phyloP scores from a whole-genome alignment of 2,797 vertebrate species.

The Brotogeris chrysoptera region DNA sequence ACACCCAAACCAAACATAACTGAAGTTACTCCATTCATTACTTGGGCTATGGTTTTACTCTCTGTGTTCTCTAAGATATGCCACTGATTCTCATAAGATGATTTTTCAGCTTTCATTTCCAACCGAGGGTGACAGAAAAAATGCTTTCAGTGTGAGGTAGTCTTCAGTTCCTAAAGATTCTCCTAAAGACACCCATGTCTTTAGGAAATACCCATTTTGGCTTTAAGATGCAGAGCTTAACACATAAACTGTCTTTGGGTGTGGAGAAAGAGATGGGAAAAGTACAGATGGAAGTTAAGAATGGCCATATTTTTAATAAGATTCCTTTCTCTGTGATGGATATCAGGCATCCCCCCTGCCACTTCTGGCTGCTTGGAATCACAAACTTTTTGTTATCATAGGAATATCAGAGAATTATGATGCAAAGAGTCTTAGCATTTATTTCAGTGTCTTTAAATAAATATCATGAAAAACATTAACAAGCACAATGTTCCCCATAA shows the following conservation, averaged over 20 bases:
- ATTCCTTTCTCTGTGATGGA: background rate
- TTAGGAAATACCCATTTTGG: background rate
- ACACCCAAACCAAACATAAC: background rate
- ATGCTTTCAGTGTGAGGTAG: background rate
- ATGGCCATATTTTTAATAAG: background rate
- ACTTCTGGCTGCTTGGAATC: background rate
- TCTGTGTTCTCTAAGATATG: background rate
- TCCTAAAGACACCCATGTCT: background rate
- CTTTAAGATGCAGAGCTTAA: background rate
- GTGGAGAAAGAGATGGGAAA: background rate
- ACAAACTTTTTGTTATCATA: background rate
- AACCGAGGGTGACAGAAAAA: background rate
- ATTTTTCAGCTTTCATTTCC: background rate
- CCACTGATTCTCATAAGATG: background rate
- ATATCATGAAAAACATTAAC: background rate
- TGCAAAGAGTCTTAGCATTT: background rate
- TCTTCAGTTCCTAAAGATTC: background rate
- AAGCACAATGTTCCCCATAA: background rate
- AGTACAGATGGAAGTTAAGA: background rate
- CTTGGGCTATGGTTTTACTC: background rate
- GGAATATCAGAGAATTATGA: background rate
- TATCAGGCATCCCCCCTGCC: background rate
- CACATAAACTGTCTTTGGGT: background rate
- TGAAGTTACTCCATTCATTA: background rate
- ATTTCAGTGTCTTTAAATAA: background rate